These are phyloP conservation scores for Tyrannus savana DNA, from an alignment of 2,113 vertebrate genomes.

Conservation along the genomic window DNA sequence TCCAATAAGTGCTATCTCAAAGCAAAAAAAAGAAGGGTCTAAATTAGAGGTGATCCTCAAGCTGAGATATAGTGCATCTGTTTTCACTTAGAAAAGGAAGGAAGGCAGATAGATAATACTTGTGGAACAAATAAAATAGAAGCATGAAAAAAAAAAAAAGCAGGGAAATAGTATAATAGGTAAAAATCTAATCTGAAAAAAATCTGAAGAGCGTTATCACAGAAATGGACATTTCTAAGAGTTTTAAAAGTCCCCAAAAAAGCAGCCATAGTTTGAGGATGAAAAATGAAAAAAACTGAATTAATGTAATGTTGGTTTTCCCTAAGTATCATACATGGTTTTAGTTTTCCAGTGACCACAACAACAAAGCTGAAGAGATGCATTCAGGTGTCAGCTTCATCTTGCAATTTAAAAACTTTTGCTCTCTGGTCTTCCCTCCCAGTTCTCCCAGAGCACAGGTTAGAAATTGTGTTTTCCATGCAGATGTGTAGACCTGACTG, in stretches of 20 bases:
- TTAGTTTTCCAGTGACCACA: not conserved
- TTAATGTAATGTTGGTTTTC: slow-evolving; percentile 29
- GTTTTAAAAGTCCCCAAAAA: not conserved
- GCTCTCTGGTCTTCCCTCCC: not conserved
- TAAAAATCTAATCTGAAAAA: not conserved
- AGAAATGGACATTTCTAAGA: not conserved
- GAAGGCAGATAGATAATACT: not conserved
- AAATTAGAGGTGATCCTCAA: not conserved
- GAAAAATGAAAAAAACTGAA: not conserved
- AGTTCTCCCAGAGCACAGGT: not conserved
- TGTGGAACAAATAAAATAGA: not conserved
- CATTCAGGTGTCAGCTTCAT: not conserved
- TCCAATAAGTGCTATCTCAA: not conserved
- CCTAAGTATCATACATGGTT: slow-evolving; percentile 6
- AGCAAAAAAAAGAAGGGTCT: not conserved
- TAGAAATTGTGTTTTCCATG: not conserved
- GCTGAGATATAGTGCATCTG: not conserved
- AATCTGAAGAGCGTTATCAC: not conserved
- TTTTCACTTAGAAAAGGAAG: not conserved
- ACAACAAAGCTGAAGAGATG: not conserved
- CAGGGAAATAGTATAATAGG: not conserved
- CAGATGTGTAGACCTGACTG: not conserved
- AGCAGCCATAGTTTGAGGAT: not conserved
- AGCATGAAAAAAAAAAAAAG: not conserved
- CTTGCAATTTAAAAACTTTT: not conserved